Evolutionary conservation across 2,797 vertebrate species (phyloP).

Genomic region (Gymnothorax javanicus): DNA sequence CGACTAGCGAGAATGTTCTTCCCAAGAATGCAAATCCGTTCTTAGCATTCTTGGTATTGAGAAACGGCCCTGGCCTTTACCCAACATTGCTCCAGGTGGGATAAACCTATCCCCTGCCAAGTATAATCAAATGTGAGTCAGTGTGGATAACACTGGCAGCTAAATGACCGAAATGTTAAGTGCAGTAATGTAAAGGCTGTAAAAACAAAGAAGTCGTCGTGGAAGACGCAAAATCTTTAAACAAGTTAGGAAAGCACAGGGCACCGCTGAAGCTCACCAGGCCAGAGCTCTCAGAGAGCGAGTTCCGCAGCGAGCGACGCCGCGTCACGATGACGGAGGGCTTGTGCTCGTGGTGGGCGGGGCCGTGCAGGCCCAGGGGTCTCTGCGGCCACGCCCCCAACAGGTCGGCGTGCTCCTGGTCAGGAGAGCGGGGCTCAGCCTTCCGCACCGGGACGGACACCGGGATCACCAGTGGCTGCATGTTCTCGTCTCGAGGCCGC

Average conservation of each 20-base stretch:
- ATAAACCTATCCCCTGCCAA: too few species aligned
- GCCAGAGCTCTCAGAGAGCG: conserved; percentile 73
- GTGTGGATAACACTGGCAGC: too few species aligned
- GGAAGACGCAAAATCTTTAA: too few species aligned
- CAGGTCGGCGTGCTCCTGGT: conserved; percentile 69
- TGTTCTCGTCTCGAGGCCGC: conserved; percentile 80
- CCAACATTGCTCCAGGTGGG: too few species aligned
- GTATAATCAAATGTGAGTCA: too few species aligned
- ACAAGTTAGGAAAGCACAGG: not conserved
- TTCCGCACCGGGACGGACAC: conserved; percentile 92
- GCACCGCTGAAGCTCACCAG: conserved; percentile 73
- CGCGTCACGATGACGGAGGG: conserved; percentile 92
- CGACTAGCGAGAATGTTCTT: too few species aligned
- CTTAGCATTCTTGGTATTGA: too few species aligned
- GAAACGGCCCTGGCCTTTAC: too few species aligned
- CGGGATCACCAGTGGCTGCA: conserved; percentile 91
- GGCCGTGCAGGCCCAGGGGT: conserved; percentile 65
- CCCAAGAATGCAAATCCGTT: too few species aligned
- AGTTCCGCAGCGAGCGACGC: conserved; percentile 83
- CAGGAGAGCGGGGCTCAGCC: conserved; percentile 70
- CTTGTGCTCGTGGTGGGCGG: conserved; percentile 75
- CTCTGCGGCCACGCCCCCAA: conserved; percentile 67
- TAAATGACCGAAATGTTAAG: too few species aligned
- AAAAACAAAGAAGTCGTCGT: too few species aligned
- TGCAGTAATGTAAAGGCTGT: too few species aligned